Conservation (phyloP, 2,797 vertebrate genomes). For the Spheniscus humboldti region DNA sequence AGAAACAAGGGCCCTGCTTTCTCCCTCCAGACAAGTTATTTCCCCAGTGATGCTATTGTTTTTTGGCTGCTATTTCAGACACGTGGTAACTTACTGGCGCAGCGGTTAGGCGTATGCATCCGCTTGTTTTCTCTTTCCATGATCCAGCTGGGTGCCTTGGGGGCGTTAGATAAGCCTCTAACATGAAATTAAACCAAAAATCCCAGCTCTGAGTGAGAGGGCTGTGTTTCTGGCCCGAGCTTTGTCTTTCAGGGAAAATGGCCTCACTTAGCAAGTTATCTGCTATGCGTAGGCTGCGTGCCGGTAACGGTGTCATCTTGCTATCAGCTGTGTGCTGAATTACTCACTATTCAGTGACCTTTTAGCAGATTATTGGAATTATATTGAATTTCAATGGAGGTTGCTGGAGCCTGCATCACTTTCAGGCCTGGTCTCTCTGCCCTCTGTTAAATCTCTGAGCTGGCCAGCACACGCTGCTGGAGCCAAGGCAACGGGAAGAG, state of each 20-base stretch:
- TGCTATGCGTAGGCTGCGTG: background rate
- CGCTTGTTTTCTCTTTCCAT: background rate
- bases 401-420: background rate
- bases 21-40: background rate
- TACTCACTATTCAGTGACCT: conserved; percentile 13
- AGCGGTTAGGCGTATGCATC: background rate
- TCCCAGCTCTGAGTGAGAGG: background rate
- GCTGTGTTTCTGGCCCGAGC: background rate
- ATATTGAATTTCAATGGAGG: background rate
- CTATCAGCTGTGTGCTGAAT: background rate
- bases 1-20: background rate
- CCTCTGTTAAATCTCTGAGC: background rate
- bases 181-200: background rate
- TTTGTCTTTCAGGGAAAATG: conserved; percentile 46
- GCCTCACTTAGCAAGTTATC: conserved; percentile 25
- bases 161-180: conserved; percentile 18
- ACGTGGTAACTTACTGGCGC: background rate
- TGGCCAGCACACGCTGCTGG: background rate
- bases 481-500: background rate
- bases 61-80: background rate
- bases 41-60: background rate
- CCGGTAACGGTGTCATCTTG: background rate
- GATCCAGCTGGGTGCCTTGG: conserved; percentile 44
- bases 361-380: conserved; percentile 38
- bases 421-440: background rate